These are phyloP conservation scores for Clytia hemisphaerica DNA, from an alignment of 30 jellyfish, hydroid and myxozoan species.

Conservation along the genomic window DNA sequence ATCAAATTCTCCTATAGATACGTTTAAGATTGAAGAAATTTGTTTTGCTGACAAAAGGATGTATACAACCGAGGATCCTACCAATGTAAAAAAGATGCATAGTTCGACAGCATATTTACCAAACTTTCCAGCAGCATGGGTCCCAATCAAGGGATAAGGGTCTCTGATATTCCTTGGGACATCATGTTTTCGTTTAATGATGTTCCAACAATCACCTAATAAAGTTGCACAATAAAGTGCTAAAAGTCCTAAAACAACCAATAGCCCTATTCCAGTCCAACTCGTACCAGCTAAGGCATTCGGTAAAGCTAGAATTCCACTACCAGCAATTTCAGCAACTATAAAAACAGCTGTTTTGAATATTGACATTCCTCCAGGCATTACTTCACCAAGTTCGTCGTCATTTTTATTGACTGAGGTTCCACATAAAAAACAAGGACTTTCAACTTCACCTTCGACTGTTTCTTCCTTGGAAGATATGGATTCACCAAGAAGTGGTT, in stretches of 20 bases:
- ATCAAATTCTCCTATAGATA: not conserved
- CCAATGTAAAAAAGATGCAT: not conserved
- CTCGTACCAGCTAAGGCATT: slow-evolving; percentile 9
- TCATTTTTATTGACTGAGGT: too few relatives aligned
- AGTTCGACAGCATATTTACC: slow-evolving; percentile 13
- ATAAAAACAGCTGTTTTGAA: slow-evolving; percentile 4
- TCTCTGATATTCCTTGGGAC: not conserved
- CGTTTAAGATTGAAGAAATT: not conserved
- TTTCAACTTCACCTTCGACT: too few relatives aligned
- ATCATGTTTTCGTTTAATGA: not conserved
- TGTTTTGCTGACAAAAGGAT: not conserved
- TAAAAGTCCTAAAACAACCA: not conserved
- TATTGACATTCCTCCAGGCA: not conserved
- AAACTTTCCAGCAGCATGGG: slow-evolving; percentile 2
- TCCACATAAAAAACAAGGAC: too few relatives aligned
- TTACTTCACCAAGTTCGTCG: too few relatives aligned
- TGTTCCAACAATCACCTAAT: slow-evolving; percentile 10
- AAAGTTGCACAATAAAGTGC: slow-evolving; percentile 11
- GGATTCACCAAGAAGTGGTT: too few relatives aligned
- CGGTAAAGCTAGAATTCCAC: slow-evolving; percentile 19
- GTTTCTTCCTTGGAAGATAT: too few relatives aligned
- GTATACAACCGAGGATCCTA: slow-evolving; percentile 14
- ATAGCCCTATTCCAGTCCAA: slow-evolving; percentile 17
- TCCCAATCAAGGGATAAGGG: slow-evolving; percentile 13
- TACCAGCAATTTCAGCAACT: slow-evolving; percentile 28